phyloP scores from a whole-genome alignment of 1,140 invertebrate species.

The Eumaeus atala region DNA sequence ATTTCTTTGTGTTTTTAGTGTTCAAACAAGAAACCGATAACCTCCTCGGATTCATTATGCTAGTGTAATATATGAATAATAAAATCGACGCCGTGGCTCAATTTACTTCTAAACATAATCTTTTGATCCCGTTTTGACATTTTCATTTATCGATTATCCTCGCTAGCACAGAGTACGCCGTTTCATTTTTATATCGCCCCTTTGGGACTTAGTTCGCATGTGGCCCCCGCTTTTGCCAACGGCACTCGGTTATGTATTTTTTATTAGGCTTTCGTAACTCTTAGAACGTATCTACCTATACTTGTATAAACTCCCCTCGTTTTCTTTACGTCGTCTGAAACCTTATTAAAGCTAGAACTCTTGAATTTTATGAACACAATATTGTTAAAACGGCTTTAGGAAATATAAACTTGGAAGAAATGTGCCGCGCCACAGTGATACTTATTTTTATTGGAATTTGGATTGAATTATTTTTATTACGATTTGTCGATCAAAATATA shows the following conservation, averaged over 20 bases:
- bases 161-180: constrained; percentile 39
- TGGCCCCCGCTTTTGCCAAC: constrained; percentile 40
- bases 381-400: constrained; percentile 24
- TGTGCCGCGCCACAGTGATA: constrained; percentile 1
- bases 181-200: constrained; percentile 62
- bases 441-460: neutral
- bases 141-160: constrained; percentile 51
- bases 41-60: too few relatives aligned
- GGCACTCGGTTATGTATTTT: constrained; percentile 51
- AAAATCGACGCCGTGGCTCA: too few relatives aligned
- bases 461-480: too few relatives aligned
- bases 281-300: constrained; percentile 37
- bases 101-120: neutral
- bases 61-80: too few relatives aligned
- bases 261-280: constrained; percentile 51
- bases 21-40: too few relatives aligned
- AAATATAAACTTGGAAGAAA: constrained; percentile 18
- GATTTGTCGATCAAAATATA: too few relatives aligned
- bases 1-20: too few relatives aligned
- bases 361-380: constrained; percentile 28
- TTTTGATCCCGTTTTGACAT: constrained; percentile 41
- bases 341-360: constrained; percentile 29
- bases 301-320: constrained; percentile 26
- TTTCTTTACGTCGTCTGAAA: constrained; percentile 29
- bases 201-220: constrained; percentile 38